phyloP scores from a whole-genome alignment of 2,113 vertebrate species.

The Scartelaos histophorus region DNA sequence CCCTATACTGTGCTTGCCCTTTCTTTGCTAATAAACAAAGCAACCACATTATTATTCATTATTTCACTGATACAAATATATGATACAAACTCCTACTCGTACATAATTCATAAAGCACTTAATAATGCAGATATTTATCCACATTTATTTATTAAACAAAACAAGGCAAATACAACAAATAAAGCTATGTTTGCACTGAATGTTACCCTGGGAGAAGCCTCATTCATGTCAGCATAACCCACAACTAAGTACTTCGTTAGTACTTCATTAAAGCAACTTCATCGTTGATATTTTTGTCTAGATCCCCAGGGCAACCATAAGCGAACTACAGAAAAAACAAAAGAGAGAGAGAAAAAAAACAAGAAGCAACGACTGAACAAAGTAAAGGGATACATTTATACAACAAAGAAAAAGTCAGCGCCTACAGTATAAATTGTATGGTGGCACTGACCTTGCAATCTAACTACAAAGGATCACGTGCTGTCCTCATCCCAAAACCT shows the following conservation, averaged over 20 bases:
- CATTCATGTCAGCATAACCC: conserved; percentile 19
- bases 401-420: neutral
- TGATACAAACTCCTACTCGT: conserved; percentile 33
- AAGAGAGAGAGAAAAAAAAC: conserved; percentile 18
- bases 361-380: neutral
- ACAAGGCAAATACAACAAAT: conserved; percentile 61
- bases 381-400: neutral
- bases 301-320: conserved; percentile 41
- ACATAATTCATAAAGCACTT: conserved; percentile 50
- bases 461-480: neutral
- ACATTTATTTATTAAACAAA: conserved; percentile 58
- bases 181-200: conserved; percentile 57
- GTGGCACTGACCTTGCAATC: neutral
- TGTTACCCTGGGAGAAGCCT: conserved; percentile 50
- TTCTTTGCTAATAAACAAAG: conserved; percentile 20
- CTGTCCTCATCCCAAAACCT: neutral
- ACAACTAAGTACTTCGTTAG: conserved; percentile 52
- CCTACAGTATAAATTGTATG: neutral
- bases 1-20: conserved; percentile 6
- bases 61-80: conserved; percentile 20
- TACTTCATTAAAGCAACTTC: conserved; percentile 60
- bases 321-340: conserved; percentile 34
- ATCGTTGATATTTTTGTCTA: conserved; percentile 62
- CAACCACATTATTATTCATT: conserved; percentile 46
- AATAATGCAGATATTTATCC: conserved; percentile 65